Evolutionary conservation across 2,888 invertebrate species (phyloP).

Genomic region (Cephus sareptanus): DNA sequence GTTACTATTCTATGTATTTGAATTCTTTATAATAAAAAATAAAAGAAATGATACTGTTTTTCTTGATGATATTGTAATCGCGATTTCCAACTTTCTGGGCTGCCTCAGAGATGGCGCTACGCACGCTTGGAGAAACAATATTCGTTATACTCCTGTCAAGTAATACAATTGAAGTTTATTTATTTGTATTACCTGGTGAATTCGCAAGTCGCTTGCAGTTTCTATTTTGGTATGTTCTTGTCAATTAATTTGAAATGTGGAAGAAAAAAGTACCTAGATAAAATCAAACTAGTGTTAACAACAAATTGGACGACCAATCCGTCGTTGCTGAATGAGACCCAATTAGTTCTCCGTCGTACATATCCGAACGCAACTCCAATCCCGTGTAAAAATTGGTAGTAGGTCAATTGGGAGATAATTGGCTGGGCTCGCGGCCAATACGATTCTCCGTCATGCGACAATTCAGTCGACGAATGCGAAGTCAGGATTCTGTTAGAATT

Average conservation of each 20-base stretch:
- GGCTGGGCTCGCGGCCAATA: not conserved
- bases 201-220: not conserved
- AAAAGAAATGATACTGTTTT: not conserved
- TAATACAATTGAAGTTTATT: not conserved
- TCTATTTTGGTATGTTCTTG: not conserved
- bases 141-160: not conserved
- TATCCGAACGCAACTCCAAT: not conserved
- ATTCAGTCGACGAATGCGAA: not conserved
- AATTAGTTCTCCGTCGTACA: not conserved
- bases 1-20: not conserved
- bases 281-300: not conserved
- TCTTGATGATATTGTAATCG: not conserved
- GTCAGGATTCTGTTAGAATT: not conserved
- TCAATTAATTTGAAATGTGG: not conserved
- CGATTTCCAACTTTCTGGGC: not conserved
- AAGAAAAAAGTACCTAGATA: not conserved
- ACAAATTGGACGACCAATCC: not conserved
- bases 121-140: not conserved
- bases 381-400: not conserved
- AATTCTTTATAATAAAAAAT: not conserved
- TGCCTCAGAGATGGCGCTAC: not conserved
- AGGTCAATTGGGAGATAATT: not conserved
- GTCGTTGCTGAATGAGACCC: not conserved
- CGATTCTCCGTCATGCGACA: not conserved
- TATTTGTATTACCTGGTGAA: not conserved